A percentile compares a stretch with the other conserved stretches of the same genome.
Conservation (phyloP, 1,140 invertebrate species). For the Arion vulgaris region DNA sequence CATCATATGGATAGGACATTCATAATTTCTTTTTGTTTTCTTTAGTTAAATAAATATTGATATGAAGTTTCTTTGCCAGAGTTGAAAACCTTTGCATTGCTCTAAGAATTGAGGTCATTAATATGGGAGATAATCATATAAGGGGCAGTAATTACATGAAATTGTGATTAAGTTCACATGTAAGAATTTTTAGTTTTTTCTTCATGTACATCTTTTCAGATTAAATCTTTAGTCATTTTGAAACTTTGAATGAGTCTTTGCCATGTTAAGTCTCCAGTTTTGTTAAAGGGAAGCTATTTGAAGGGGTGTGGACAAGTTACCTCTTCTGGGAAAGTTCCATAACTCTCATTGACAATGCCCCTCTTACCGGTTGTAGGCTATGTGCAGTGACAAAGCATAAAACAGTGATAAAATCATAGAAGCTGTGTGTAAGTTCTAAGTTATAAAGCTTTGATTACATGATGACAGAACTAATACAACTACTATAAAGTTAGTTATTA, state of each 20-base stretch:
- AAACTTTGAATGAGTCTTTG: neutral
- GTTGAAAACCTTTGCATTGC: too few relatives aligned
- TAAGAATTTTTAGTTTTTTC: too few relatives aligned
- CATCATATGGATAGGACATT: too few relatives aligned
- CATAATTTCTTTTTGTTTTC: too few relatives aligned
- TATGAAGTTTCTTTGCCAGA: too few relatives aligned
- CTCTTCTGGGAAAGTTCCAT: constrained; percentile 33
- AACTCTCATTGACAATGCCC: constrained; percentile 33
- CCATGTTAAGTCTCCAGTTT: neutral
- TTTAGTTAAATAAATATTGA: too few relatives aligned
- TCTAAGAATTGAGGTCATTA: too few relatives aligned
- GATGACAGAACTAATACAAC: neutral
- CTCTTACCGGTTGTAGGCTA: constrained; percentile 33
- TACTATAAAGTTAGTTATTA: neutral
- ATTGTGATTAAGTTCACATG: too few relatives aligned
- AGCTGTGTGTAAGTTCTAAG: neutral
- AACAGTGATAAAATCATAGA: neutral
- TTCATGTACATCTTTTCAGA: neutral
- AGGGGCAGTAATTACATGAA: too few relatives aligned
- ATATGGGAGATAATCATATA: too few relatives aligned
- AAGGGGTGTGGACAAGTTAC: constrained; percentile 6
- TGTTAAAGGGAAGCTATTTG: neutral
- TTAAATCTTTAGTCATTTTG: neutral
- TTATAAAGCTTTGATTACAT: neutral
- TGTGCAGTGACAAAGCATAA: constrained; percentile 5